These are phyloP conservation scores for Cerastis leucographa DNA, from an alignment of 2,888 invertebrate genomes.

Conservation along the genomic window DNA sequence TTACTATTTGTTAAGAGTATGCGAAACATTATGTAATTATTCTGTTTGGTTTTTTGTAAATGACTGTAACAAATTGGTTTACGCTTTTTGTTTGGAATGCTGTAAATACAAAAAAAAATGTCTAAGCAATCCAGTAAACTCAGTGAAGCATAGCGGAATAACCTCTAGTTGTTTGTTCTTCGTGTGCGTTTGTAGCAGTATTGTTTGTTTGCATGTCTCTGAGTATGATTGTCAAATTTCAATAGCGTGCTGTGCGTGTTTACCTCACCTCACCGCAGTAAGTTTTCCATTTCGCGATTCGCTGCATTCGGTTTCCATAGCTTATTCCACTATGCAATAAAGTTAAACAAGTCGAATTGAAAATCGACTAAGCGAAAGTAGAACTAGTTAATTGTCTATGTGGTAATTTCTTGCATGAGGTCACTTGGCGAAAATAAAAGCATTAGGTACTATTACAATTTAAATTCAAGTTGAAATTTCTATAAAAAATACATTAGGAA, in stretches of 20 bases:
- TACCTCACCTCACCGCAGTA: not conserved
- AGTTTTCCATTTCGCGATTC: not conserved
- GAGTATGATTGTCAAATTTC: no score
- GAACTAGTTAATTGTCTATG: conserved; percentile 12
- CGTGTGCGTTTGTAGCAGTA: no score
- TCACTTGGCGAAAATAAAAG: conserved; percentile 24
- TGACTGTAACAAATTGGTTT: not conserved
- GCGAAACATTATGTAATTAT: not conserved
- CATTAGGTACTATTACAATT: not conserved
- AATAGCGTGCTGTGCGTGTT: no score
- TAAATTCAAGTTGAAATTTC: not conserved
- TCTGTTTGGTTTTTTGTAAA: not conserved
- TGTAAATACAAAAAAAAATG: not conserved
- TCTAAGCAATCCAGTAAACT: not conserved
- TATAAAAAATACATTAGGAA: not conserved
- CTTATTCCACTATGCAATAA: not conserved
- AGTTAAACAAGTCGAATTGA: not conserved
- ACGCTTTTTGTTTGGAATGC: not conserved
- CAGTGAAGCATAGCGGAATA: no score
- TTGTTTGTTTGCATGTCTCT: no score
- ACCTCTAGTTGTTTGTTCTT: no score
- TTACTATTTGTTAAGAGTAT: conserved; percentile 6
- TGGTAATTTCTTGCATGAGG: conserved; percentile 10
- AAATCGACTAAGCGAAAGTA: not conserved
- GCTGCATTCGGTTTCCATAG: not conserved